Conservation (phyloP, 2,888 invertebrate species). For the Strigamia crassipes region DNA sequence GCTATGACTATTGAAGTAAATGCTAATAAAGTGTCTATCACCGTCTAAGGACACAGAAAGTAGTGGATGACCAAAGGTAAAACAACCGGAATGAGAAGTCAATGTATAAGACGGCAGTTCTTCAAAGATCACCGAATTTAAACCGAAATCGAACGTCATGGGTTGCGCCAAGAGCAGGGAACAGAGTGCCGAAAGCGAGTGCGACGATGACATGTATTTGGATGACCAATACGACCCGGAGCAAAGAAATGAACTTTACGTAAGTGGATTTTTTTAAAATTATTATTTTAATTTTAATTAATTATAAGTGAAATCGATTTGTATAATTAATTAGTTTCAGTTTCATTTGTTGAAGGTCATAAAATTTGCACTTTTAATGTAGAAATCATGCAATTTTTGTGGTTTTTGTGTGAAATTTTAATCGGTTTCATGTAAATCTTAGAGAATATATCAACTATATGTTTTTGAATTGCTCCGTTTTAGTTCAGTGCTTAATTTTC, state of each 20-base stretch:
- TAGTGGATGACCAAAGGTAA: conserved; percentile 1
- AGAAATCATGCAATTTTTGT: background rate
- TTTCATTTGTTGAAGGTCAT: background rate
- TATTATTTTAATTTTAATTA: background rate
- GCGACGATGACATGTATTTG: background rate
- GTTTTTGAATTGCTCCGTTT: background rate
- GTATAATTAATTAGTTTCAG: background rate
- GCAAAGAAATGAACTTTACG: background rate
- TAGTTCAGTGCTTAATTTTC: background rate
- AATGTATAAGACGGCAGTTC: background rate
- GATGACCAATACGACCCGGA: background rate
- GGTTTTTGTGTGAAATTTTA: background rate
- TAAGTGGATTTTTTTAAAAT: background rate
- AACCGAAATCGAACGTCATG: background rate
- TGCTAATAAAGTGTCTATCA: conserved; percentile 9
- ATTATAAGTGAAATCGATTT: background rate
- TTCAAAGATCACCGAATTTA: background rate
- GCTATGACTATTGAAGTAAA: conserved; percentile 23
- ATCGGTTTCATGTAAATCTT: background rate
- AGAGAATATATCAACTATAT: background rate
- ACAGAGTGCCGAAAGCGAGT: background rate
- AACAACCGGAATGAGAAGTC: background rate
- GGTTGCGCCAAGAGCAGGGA: background rate
- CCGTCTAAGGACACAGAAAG: background rate
- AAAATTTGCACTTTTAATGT: background rate